phyloP scores from a whole-genome alignment of 2,113 vertebrate species.

The Triplophysa dalaica region DNA sequence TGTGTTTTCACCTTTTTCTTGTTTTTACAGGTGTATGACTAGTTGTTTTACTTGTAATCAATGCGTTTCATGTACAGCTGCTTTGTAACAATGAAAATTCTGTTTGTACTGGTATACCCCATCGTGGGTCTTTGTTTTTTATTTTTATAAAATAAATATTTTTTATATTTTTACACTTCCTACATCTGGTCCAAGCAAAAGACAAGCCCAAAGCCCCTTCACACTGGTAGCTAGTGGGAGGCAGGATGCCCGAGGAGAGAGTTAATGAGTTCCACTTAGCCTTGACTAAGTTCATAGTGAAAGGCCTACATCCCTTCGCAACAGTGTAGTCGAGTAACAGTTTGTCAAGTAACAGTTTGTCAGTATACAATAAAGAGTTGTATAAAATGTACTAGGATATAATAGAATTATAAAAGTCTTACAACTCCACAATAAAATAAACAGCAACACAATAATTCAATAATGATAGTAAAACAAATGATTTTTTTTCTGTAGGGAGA shows the following conservation, averaged over 20 bases:
- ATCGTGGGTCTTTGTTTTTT: no score
- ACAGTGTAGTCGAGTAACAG: conserved; percentile 3
- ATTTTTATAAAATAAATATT: no score
- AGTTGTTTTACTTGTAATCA: no score
- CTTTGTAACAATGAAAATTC: no score
- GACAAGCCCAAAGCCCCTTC: background rate
- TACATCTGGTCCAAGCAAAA: background rate
- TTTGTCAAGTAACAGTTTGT: background rate
- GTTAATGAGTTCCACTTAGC: background rate
- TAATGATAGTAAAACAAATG: background rate
- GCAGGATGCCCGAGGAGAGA: conserved; percentile 3
- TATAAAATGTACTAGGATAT: no score
- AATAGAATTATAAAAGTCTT: no score
- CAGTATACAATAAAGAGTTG: no score
- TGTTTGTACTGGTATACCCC: no score
- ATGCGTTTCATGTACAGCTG: no score
- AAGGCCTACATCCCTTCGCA: conserved; percentile 13
- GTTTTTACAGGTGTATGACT: no score
- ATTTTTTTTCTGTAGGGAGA: background rate
- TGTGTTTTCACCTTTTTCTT: no score
- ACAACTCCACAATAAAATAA: background rate
- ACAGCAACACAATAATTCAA: background rate
- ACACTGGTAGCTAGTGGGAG: background rate
- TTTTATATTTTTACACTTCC: no score
- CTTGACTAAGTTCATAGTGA: conserved; percentile 18